Base-by-base conservation (phyloP, 2,113 vertebrate species). In the Tor tambroides region DNA sequence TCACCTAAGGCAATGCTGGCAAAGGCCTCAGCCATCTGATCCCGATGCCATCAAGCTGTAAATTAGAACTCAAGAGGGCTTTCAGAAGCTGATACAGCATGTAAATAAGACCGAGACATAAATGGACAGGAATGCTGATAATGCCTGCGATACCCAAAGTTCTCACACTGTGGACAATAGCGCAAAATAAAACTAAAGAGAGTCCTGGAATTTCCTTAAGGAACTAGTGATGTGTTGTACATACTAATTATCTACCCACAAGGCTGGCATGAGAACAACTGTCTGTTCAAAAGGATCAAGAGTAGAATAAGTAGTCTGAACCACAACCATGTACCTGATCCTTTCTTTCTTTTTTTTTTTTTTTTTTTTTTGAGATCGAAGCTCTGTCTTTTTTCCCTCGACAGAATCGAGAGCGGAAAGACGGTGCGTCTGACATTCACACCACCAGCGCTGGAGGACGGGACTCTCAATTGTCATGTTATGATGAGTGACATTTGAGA, bases 181-280 rank as follows among this genome's bases (percentile, higher is more conserved):
- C 14, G 56, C 51, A 80, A 86, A 85, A 78, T 32, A 78, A 69
- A 83, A 91, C 90, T 88, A 91, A 88, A 90, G 87, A 30, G 80
- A 91, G 82, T 91, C 91, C 90, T 89, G 83, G 88, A 88, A 90
- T 91, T 92, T 93, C 91, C 91, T 90, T 92, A 89, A 82, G 86
- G 83, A 54, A 81, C 88, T 91, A 89, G 91, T 91, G 92, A 91
- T 90, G 91, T 91, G 89, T 90, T 93, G 93, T 93, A 94, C 91
- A 92, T 92, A 91, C 93, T 94, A 95, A 95, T 95, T 94, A 94
- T 83, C 87, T 76, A 80, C 49, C 35, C 65, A 91, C 86, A 90
- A 90, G 86, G 88, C 89, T 92, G 89, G 91, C 89, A 87, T 38
- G 3, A 80, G 84, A 92, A 94, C 94, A 95, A 94, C 91, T 87